Evolutionary conservation across 2,797 vertebrate genomes (phyloP).

Genomic region (Enteromius argenteus): DNA sequence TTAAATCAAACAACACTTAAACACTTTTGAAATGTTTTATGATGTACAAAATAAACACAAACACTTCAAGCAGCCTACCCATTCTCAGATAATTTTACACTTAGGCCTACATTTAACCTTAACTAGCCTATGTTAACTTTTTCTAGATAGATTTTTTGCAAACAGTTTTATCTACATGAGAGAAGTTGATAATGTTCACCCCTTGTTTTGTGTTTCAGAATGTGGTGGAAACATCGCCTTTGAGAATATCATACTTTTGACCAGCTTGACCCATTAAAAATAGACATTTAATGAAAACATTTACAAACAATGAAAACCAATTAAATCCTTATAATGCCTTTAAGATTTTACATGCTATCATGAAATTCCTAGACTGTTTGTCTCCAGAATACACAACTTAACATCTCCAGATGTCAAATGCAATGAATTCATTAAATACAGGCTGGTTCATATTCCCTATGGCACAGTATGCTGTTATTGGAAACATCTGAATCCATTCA

Average conservation of each 20-base stretch:
- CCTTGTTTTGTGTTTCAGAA: neutral
- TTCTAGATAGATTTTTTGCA: too few relatives aligned
- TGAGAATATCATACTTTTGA: neutral
- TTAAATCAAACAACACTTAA: neutral
- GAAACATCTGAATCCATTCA: neutral
- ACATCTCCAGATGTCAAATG: slow-evolving; percentile 13
- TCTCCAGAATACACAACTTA: slow-evolving; percentile 19
- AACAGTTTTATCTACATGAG: neutral
- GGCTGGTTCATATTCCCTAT: neutral
- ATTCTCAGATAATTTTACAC: too few relatives aligned
- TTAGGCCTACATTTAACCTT: too few relatives aligned
- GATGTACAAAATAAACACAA: neutral
- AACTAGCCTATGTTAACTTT: too few relatives aligned
- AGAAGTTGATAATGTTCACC: neutral
- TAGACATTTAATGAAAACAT: neutral
- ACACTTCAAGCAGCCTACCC: too few relatives aligned
- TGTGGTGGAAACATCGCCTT: neutral
- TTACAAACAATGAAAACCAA: neutral
- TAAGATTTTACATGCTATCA: neutral
- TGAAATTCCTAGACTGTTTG: slow-evolving; percentile 4
- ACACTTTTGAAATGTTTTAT: neutral
- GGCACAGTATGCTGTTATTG: neutral
- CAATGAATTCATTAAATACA: neutral
- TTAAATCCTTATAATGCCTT: slow-evolving; percentile 13
- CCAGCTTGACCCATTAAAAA: neutral